Base-by-base conservation (phyloP, 1,140 invertebrate species). In the Euwallacea fornicatus region DNA sequence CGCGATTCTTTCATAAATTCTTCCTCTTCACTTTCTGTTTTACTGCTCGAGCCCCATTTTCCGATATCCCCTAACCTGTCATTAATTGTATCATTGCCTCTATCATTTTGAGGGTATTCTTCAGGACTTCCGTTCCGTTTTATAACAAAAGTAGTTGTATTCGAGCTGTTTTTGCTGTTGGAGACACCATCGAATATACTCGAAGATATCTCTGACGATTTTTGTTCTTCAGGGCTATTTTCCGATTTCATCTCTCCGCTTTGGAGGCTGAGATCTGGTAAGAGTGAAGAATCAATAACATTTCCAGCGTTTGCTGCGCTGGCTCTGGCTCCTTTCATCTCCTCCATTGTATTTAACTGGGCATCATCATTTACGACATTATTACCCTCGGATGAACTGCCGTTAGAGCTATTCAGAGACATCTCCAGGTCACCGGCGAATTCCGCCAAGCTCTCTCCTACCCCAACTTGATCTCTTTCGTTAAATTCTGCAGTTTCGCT, bases 401-500 rank as follows among this genome's bases (percentile, higher is more conserved):
- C 9, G 46, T 50, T 50, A 13, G 46, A 50, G 13, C 46, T 33
- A 33, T 33, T 33, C 21, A 33, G 21, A 33, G 21, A 4, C 21
- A 33, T 33, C 21, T 33, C 21, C 46, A 50, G 13, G 46, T 10
- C 9, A 50, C 7, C 13, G 46, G 46, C 7, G 9, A 53, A 8
- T 47, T 60, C 56, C 7, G 67, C 59, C n/a, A 58, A 13, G 21
- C 10, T 41, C 61, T 62, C 67, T 33, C 56, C 16, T 69, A 54
- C 67, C n/a, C 56, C 16, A 3, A 15, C 11, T 55, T 61, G 66
- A 42, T 69, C 58, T 33, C 67, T 15, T 47, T 76, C 75, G 43
- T 16, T 61, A 64, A 76, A 76, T 42, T 76, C 69, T 4, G 47
- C 7, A 59, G 69, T 68, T 43, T 69, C 66, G 46, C 9, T 65